Evolutionary conservation across 2,888 invertebrate species (phyloP).

Genomic region (Acronicta leporina): DNA sequence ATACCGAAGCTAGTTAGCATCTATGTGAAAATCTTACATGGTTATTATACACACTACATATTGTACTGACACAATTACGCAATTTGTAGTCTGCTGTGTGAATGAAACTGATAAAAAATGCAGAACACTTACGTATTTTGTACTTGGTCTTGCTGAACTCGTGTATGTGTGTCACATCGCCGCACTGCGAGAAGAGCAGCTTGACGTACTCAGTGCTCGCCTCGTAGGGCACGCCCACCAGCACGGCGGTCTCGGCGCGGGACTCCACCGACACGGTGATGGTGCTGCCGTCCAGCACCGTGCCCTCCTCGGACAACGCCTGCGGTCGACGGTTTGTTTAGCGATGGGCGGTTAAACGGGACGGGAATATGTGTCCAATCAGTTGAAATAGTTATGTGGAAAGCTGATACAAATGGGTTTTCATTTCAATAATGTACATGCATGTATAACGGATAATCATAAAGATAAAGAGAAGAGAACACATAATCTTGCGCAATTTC

Average conservation of each 20-base stretch:
- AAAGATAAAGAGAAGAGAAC: too few relatives aligned
- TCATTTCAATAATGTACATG: background rate
- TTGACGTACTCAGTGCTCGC: slow-evolving; percentile 83
- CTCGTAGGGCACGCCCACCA: slow-evolving; percentile 86
- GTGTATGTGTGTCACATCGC: slow-evolving; percentile 83
- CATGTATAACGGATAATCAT: background rate
- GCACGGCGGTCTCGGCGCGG: slow-evolving; percentile 84
- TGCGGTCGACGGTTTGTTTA: slow-evolving; percentile 49
- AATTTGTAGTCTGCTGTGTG: background rate
- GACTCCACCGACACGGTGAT: slow-evolving; percentile 83
- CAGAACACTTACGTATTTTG: slow-evolving; percentile 80
- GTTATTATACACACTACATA: too few relatives aligned
- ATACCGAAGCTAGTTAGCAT: too few relatives aligned
- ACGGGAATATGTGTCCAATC: background rate
- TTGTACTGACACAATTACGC: background rate
- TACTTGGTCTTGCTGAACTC: slow-evolving; percentile 89
- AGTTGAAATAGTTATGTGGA: background rate
- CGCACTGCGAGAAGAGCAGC: slow-evolving; percentile 82
- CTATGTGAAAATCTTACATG: too few relatives aligned
- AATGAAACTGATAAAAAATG: background rate
- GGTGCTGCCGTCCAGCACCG: slow-evolving; percentile 74
- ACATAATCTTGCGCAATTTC: too few relatives aligned
- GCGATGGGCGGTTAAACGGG: background rate
- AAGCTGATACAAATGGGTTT: background rate
- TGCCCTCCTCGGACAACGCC: slow-evolving; percentile 82